Percentiles rank a stretch among this genome's conserved stretches.
Evolutionary conservation across 2,113 vertebrate species (phyloP).

Genomic region (Zosterops borbonicus): DNA sequence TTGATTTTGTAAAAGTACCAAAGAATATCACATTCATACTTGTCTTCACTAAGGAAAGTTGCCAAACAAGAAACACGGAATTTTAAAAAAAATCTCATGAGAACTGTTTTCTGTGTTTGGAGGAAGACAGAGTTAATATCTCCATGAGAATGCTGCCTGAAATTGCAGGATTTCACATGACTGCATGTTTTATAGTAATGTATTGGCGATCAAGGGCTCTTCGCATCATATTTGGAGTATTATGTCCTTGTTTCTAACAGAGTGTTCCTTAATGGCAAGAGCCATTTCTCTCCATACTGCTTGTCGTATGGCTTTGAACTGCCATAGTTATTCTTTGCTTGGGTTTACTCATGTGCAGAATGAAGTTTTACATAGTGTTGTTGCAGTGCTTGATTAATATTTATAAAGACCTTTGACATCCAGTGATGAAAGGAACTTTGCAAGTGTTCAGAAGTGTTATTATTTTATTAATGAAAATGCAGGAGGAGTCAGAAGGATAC

Average conservation of each 20-base stretch:
- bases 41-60: not conserved
- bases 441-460: not conserved
- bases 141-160: not conserved
- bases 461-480: slow-evolving; percentile 50
- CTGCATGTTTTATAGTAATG: not conserved
- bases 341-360: slow-evolving; percentile 52
- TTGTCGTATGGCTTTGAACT: not conserved
- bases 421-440: slow-evolving; percentile 46
- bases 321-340: slow-evolving; percentile 20
- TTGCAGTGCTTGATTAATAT: slow-evolving; percentile 57
- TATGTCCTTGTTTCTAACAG: not conserved
- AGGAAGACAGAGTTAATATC: not conserved
- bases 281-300: not conserved
- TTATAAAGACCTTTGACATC: slow-evolving; percentile 43
- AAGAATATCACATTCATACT: not conserved
- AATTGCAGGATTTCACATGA: not conserved
- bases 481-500: slow-evolving; percentile 32
- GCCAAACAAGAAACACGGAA: not conserved
- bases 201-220: not conserved
- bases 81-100: not conserved
- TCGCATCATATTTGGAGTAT: not conserved
- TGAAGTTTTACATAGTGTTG: slow-evolving; percentile 44
- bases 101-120: not conserved
- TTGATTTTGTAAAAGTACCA: not conserved
- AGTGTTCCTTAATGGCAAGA: not conserved